These are phyloP conservation scores for Drosophila mimica DNA, from an alignment of 2,888 invertebrate species.

Conservation along the genomic window DNA sequence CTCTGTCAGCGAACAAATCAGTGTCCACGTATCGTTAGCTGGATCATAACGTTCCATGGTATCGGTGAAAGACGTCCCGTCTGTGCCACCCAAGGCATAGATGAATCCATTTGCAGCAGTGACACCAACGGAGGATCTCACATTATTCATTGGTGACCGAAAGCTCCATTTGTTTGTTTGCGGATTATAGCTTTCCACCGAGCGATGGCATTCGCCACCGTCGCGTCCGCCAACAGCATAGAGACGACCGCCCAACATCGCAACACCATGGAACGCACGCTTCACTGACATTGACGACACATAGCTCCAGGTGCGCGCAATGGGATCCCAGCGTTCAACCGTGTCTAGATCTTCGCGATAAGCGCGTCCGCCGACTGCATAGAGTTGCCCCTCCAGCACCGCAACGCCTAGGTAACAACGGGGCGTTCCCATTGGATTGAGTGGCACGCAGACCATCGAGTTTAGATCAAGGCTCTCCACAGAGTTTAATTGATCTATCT, in stretches of 20 bases:
- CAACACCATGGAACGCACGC: slow-evolving; percentile 94
- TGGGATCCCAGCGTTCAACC: slow-evolving; percentile 96
- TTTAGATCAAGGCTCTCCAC: slow-evolving; percentile 95
- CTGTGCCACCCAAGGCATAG: slow-evolving; percentile 97
- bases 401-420: slow-evolving; percentile 92
- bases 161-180: slow-evolving; percentile 91
- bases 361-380: slow-evolving; percentile 95
- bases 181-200: slow-evolving; percentile 94
- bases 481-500: slow-evolving; percentile 82
- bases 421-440: slow-evolving; percentile 96
- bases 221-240: slow-evolving; percentile 97
- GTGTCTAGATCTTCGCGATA: slow-evolving; percentile 94
- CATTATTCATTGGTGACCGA: slow-evolving; percentile 92
- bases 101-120: slow-evolving; percentile 94
- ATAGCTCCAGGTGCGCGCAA: slow-evolving; percentile 94
- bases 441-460: slow-evolving; percentile 91
- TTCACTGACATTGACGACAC: slow-evolving; percentile 95
- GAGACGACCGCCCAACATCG: slow-evolving; percentile 92
- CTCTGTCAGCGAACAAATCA: slow-evolving; percentile 91
- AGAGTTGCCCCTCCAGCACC: slow-evolving; percentile 91
- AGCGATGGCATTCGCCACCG: slow-evolving; percentile 91
- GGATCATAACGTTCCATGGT: slow-evolving; percentile 94
- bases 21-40: slow-evolving; percentile 93
- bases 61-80: slow-evolving; percentile 74
- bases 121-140: slow-evolving; percentile 87